These are phyloP conservation scores for Eutrigla gurnardus DNA, from an alignment of 2,797 vertebrate genomes.

Conservation along the genomic window DNA sequence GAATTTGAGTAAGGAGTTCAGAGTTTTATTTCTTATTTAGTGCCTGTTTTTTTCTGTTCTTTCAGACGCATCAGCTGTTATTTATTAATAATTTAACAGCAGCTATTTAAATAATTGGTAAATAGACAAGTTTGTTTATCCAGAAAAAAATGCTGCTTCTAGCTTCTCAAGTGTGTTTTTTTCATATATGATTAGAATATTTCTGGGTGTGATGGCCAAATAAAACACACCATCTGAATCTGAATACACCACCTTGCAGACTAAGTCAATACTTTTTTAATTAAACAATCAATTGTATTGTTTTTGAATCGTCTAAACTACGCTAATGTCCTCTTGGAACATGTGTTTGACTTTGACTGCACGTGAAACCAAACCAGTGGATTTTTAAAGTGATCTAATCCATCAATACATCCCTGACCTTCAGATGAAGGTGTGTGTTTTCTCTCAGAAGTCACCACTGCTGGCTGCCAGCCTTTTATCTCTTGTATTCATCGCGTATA, in stretches of 20 bases:
- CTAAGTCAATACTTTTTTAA: neutral
- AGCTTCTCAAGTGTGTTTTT: neutral
- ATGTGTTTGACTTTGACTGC: neutral
- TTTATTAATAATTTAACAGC: neutral
- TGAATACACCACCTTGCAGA: neutral
- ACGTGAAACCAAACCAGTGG: neutral
- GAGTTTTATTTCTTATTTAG: neutral
- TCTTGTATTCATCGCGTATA: neutral
- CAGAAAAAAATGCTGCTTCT: neutral
- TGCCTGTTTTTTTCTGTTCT: neutral
- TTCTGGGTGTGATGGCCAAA: neutral
- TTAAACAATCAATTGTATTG: neutral
- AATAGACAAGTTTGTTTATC: neutral
- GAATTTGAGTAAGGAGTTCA: neutral
- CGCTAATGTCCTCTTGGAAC: neutral
- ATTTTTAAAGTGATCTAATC: conserved; percentile 6
- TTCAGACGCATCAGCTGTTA: neutral
- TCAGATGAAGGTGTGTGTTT: too few relatives aligned
- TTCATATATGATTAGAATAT: neutral
- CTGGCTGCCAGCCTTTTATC: neutral
- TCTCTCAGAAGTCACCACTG: too few relatives aligned
- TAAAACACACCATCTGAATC: neutral
- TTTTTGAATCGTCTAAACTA: neutral
- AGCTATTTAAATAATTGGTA: neutral
- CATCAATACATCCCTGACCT: neutral